phyloP scores from a whole-genome alignment of 2,113 vertebrate species.

The Sinocyclocheilus rhinocerous region DNA sequence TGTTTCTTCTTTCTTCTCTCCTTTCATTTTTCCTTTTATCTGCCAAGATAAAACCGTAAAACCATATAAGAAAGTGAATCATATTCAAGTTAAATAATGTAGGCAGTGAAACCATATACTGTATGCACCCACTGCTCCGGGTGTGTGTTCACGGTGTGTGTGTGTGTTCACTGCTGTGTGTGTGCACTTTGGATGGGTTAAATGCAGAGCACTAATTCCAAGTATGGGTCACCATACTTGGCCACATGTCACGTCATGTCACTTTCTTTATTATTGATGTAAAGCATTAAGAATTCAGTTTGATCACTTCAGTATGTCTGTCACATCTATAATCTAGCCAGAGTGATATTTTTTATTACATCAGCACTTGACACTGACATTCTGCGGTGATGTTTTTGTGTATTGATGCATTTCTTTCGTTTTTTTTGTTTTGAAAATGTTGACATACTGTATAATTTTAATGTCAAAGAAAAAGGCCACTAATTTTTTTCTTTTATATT shows the following conservation, averaged over 20 bases:
- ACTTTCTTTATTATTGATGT: neutral
- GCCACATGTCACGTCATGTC: too few relatives aligned
- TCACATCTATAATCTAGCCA: too few relatives aligned
- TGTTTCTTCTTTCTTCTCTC: conserved; percentile 54
- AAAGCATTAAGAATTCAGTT: neutral
- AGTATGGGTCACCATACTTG: too few relatives aligned
- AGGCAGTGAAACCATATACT: neutral
- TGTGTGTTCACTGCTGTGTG: too few relatives aligned
- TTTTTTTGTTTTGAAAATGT: neutral
- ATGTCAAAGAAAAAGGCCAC: neutral
- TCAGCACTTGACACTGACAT: neutral
- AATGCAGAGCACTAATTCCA: too few relatives aligned
- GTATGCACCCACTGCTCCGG: too few relatives aligned
- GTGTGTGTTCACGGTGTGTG: too few relatives aligned
- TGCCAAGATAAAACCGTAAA: conserved; percentile 45
- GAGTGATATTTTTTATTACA: neutral
- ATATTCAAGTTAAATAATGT: neutral
- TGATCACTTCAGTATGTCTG: neutral
- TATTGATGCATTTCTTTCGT: too few relatives aligned
- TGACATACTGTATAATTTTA: neutral
- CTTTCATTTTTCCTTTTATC: conserved; percentile 57
- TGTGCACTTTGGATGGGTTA: too few relatives aligned
- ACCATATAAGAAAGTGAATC: neutral
- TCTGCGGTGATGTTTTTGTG: neutral
- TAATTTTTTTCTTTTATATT: too few relatives aligned